Base-by-base conservation (phyloP, 2,888 invertebrate species). In the Malacosoma neustria region DNA sequence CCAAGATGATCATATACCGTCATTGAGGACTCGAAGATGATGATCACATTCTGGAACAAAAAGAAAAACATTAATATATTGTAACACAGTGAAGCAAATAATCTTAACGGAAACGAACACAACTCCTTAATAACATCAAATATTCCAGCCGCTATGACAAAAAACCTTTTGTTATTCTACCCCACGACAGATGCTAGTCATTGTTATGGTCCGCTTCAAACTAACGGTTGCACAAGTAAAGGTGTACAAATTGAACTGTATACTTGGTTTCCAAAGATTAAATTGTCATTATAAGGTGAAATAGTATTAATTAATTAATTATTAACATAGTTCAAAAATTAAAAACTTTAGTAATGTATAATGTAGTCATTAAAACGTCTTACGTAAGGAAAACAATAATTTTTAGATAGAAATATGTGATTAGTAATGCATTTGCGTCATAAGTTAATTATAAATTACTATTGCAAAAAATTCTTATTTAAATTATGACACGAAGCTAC, bases 31-130 rank as follows among this genome's bases (percentile, higher is more conserved):
- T 54, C 51, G 64, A 64, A 49, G 57, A 45, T 52, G 52, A 41
- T 38, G 59, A 57, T 81, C 64, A 80, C 76, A 79, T 81, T 58
- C 85, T 85, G 82, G 41, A 85, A 85, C 79, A 84, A 84, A 51
- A 38, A 45, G 2, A 34, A 29, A 37, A 36, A 22, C 32, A 22
- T 22, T 7, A 22, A 2, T 22, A 7, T 4, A 22, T 7, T 22
- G 22, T 9, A 9, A 22, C 6, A 7, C 5, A 22, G 22, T 22
- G 5, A 2, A 2, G 9, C 22, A 22, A 7, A 7, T 22, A 9
- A 22, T 30, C n/a, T n/a, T 11, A 12, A 14, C 30, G 11, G 51
- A n/a, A n/a, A 48, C 51, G 42, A 57, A 45, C 62, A 57, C 51
- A 61, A 57, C 48, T 48, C 54, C 41, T 49, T 61, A 48, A 44